Percentiles rank a stretch among this genome's conserved stretches.
These are phyloP conservation scores for Leptothorax acervorum DNA, from an alignment of 2,888 invertebrate species.

Conservation along the genomic window DNA sequence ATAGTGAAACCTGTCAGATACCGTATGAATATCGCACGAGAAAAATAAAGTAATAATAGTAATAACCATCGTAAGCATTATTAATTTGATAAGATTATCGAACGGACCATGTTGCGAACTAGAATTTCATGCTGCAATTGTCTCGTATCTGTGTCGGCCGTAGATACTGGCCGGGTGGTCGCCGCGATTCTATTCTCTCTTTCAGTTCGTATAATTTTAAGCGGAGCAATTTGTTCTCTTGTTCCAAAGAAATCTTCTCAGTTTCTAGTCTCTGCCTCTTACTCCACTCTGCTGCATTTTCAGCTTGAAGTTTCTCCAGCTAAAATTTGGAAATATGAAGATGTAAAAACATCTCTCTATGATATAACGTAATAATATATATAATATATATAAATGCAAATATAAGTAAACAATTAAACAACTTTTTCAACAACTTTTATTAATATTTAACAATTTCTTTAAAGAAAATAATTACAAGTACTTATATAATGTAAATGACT, in stretches of 20 bases:
- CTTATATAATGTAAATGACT: constrained; percentile 18
- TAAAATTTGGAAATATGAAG: constrained; percentile 85
- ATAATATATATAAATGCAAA: background rate
- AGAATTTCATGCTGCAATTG: constrained; percentile 89
- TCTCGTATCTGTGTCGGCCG: constrained; percentile 89
- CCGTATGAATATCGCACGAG: background rate
- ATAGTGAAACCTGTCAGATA: background rate
- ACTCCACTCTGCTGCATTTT: constrained; percentile 98
- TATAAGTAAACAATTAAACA: constrained; percentile 12
- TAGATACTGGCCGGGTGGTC: constrained; percentile 88
- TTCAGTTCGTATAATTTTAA: constrained; percentile 90
- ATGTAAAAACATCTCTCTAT: constrained; percentile 4
- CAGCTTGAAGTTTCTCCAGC: constrained; percentile 95
- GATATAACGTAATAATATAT: constrained; percentile 16
- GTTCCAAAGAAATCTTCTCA: constrained; percentile 94
- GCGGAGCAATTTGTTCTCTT: constrained; percentile 95
- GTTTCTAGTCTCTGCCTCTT: constrained; percentile 96
- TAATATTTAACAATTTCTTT: background rate
- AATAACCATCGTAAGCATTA: background rate
- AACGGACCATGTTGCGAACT: constrained; percentile 88
- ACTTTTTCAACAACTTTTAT: background rate
- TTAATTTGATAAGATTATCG: constrained; percentile 33
- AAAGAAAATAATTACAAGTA: background rate
- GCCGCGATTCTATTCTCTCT: constrained; percentile 89
- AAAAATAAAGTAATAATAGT: background rate